Evolutionary conservation across 2,888 invertebrate species (phyloP), one percentile per base, ranked within the genome.

Genomic region (Sinopyrophorus schimmeli): DNA sequence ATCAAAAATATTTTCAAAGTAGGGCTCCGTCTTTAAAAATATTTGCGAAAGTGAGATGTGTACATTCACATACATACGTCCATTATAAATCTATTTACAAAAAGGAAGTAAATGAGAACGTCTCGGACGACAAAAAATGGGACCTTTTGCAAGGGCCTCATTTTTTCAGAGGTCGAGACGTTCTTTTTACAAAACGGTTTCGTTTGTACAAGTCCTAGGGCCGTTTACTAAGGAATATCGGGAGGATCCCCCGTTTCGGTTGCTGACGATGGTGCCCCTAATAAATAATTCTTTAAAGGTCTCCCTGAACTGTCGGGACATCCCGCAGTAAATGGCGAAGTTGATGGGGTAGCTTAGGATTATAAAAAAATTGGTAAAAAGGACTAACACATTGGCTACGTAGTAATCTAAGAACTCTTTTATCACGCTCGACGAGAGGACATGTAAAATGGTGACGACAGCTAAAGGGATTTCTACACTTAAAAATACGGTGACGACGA

Each of bases 311-410:
- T 92, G 92, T 18, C 92, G 78, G 18, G 92, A 92, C 96, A 96
- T 97, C 12, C 93, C 93, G 70, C 94, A 95, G 68, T 96, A 96
- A 57, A 95, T 93, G 50, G 92, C 94, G 66, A 96, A 95, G 72
- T 95, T 94, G 47, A 94, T 87, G 6, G 93, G 93, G 73, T 94
- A 94, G 31, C 91, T 91, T 23, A 92, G 81, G 47, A 93, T 86
- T 51, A 96, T 89, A 70, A 92, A 87, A 75, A 95, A 92, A 76
- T 95, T 95, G 6, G 91, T 91, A 66, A 92, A 83, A 52, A 89
- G 71, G 46, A 91, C 86, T 53, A 89, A 77, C 12, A 86, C 80
- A 67, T 89, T 89, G 9, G 89, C 88, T 38, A 88, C 81, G 56
- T 84, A 77, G 64, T 90, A 90, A 72, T 91, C 84, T 31, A 90